Conservation (phyloP, 2,797 vertebrate species). For the Esox lucius region DNA sequence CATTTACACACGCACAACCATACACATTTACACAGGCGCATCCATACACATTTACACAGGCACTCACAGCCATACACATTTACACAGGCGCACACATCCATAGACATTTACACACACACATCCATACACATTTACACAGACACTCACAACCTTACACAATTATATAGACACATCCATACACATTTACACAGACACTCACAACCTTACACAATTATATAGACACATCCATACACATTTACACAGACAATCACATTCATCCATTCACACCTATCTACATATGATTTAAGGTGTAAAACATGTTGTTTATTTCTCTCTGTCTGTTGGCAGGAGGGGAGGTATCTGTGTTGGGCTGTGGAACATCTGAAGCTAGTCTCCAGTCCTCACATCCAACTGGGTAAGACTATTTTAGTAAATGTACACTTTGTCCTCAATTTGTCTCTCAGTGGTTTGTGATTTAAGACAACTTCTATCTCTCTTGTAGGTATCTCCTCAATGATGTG, state of each 20-base stretch:
- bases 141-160: not conserved
- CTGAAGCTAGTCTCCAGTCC: slow-evolving; percentile 85
- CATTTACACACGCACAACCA: not conserved
- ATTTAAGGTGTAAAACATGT: not conserved
- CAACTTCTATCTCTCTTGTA: slow-evolving; percentile 48
- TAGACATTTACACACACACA: too few relatives aligned
- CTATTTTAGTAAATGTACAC: not conserved
- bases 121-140: too few relatives aligned
- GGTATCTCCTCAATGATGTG: slow-evolving; percentile 97
- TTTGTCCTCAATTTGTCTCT: not conserved
- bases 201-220: not conserved
- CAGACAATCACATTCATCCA: too few relatives aligned
- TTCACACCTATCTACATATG: not conserved
- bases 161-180: not conserved
- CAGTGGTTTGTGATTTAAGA: not conserved
- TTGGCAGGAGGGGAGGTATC: slow-evolving; percentile 82
- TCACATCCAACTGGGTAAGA: slow-evolving; percentile 92
- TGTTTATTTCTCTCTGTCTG: slow-evolving; percentile 19
- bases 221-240: not conserved
- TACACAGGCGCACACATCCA: not conserved
- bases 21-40: not conserved
- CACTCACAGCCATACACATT: not conserved
- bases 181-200: not conserved
- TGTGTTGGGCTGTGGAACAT: slow-evolving; percentile 87
- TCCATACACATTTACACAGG: not conserved